These are phyloP conservation scores for Atherinosoma microstoma DNA, from an alignment of 2,797 vertebrate genomes.

Conservation along the genomic window DNA sequence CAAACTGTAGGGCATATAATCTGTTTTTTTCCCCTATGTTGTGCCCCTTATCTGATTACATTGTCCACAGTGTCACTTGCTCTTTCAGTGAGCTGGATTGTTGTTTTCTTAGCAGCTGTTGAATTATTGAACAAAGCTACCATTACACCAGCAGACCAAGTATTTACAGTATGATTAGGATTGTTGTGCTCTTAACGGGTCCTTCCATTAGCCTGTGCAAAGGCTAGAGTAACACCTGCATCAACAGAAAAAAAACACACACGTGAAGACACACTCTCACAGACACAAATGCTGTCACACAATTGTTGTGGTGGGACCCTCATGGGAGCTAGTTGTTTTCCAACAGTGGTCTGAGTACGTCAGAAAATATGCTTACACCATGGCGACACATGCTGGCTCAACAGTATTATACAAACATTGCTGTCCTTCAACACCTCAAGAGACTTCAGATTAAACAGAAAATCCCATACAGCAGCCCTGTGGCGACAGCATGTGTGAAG, in stretches of 20 bases:
- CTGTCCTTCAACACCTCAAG: slow-evolving; percentile 76
- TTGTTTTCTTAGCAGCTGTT: slow-evolving; percentile 71
- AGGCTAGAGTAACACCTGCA: slow-evolving; percentile 75
- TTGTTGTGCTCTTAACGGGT: slow-evolving; percentile 73
- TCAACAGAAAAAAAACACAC: slow-evolving; percentile 60
- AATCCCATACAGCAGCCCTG: slow-evolving; percentile 48
- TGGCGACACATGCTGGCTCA: slow-evolving; percentile 78
- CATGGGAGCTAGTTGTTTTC: slow-evolving; percentile 74
- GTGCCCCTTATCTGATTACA: slow-evolving; percentile 38
- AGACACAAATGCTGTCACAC: slow-evolving; percentile 42
- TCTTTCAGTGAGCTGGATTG: slow-evolving; percentile 47
- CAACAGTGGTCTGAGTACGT: slow-evolving; percentile 67
- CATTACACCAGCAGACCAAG: slow-evolving; percentile 65
- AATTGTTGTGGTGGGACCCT: slow-evolving; percentile 39
- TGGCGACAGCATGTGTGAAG: slow-evolving; percentile 47
- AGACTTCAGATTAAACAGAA: slow-evolving; percentile 69
- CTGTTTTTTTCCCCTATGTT: background rate
- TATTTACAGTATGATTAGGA: slow-evolving; percentile 75
- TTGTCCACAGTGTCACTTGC: slow-evolving; percentile 44
- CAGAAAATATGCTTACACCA: slow-evolving; percentile 83
- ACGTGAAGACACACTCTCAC: slow-evolving; percentile 26
- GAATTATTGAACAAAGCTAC: slow-evolving; percentile 78
- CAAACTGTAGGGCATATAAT: background rate
- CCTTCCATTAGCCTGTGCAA: slow-evolving; percentile 65
- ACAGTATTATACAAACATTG: slow-evolving; percentile 72